Evolutionary conservation across 2,113 vertebrate genomes (phyloP).

Genomic region (Rhinichthys klamathensis): DNA sequence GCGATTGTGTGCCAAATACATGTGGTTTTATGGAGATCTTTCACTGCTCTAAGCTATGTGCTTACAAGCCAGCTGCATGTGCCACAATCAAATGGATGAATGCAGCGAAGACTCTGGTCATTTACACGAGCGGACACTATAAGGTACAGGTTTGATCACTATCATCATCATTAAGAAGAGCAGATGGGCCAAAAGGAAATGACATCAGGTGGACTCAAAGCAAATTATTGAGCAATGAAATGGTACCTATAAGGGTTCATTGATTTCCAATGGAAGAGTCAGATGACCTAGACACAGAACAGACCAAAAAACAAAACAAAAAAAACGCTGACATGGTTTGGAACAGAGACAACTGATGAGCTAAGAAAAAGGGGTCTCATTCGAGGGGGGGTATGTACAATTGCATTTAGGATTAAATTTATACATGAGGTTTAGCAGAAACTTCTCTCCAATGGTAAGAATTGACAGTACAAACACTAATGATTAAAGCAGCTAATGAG

Average conservation of each 20-base stretch:
- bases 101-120: neutral
- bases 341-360: neutral
- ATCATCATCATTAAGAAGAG: neutral
- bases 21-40: neutral
- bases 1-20: neutral
- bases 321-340: neutral
- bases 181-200: neutral
- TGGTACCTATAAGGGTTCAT: slow-evolving; percentile 18
- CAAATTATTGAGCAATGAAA: slow-evolving; percentile 25
- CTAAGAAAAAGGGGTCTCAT: neutral
- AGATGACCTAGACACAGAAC: slow-evolving; percentile 29
- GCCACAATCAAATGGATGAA: neutral
- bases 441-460: neutral
- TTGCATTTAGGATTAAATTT: neutral
- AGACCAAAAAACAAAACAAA: neutral
- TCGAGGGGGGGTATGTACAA: neutral
- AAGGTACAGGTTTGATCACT: neutral
- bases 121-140: neutral
- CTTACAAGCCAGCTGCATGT: neutral
- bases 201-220: neutral
- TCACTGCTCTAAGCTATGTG: neutral
- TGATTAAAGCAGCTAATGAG: neutral
- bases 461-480: neutral
- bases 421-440: neutral
- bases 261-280: slow-evolving; percentile 41